Evolutionary conservation across 2,888 invertebrate genomes (phyloP).

Genomic region (Atrina japonica): DNA sequence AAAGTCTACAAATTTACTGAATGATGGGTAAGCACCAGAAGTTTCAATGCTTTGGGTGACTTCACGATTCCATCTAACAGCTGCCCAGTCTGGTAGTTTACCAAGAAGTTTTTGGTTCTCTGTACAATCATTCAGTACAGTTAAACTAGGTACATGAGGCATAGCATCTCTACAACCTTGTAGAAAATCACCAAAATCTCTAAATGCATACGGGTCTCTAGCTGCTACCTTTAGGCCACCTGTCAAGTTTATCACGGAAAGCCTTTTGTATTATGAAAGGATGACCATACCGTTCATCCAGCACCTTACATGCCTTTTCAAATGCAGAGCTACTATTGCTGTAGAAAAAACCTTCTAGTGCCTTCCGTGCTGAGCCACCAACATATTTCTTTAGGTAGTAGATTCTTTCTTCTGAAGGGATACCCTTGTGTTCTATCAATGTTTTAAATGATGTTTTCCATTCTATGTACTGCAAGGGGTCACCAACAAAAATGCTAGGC

Average conservation of each 20-base stretch:
- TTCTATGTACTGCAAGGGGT: slow-evolving; percentile 40
- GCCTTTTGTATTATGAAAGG: slow-evolving; percentile 47
- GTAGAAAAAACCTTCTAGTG: slow-evolving; percentile 49
- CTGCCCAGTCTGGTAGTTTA: slow-evolving; percentile 47
- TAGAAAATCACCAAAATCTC: slow-evolving; percentile 33
- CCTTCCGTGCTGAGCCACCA: slow-evolving; percentile 44
- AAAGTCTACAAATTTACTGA: slow-evolving; percentile 19
- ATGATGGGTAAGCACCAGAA: slow-evolving; percentile 7
- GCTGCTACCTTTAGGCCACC: neutral
- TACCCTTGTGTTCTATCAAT: slow-evolving; percentile 41
- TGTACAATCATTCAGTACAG: slow-evolving; percentile 44
- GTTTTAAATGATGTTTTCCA: slow-evolving; percentile 51
- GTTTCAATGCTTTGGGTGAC: slow-evolving; percentile 34
- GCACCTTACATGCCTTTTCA: slow-evolving; percentile 34
- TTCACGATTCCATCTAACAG: slow-evolving; percentile 2
- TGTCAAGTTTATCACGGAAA: slow-evolving; percentile 34
- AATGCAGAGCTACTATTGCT: slow-evolving; percentile 40
- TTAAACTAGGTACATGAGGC: slow-evolving; percentile 6
- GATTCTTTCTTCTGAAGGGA: slow-evolving; percentile 42
- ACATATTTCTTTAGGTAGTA: slow-evolving; percentile 52
- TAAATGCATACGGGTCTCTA: neutral
- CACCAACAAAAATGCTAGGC: slow-evolving; percentile 28
- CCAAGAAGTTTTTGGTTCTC: slow-evolving; percentile 48
- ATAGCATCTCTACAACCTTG: slow-evolving; percentile 27
- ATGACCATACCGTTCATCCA: slow-evolving; percentile 48